Percentiles rank a stretch among this genome's conserved stretches.
Evolutionary conservation across 2,888 invertebrate genomes (phyloP).

Genomic region (Trichacis sp.): DNA sequence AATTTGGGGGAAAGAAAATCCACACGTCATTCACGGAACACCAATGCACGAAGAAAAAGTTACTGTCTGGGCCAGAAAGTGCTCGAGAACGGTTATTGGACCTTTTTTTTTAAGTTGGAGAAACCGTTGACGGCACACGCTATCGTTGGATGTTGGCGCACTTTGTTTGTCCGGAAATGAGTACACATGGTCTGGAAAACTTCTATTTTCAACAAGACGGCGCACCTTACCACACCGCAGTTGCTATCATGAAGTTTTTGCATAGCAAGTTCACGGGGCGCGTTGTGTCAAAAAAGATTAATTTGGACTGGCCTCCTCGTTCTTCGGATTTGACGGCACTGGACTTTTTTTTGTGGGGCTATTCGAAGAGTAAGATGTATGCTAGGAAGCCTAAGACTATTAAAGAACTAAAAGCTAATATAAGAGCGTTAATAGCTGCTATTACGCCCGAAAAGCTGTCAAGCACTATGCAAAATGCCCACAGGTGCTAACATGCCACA

Average conservation of each 20-base stretch:
- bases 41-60: constrained; percentile 44
- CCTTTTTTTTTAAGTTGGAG: constrained; percentile 50
- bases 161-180: constrained; percentile 16
- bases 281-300: constrained; percentile 11
- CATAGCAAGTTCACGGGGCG: constrained; percentile 7
- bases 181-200: background rate
- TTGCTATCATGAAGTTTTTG: constrained; percentile 10
- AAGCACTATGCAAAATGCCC: too few relatives aligned
- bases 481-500: too few relatives aligned
- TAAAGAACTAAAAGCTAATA: too few relatives aligned
- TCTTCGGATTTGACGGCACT: constrained; percentile 22
- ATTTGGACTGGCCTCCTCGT: constrained; percentile 20
- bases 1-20: constrained; percentile 40
- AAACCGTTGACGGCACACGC: too few relatives aligned
- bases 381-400: too few relatives aligned
- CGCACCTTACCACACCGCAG: constrained; percentile 5
- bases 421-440: too few relatives aligned
- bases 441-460: too few relatives aligned
- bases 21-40: constrained; percentile 14
- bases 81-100: constrained; percentile 30
- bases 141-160: constrained; percentile 49
- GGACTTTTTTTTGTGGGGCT: too few relatives aligned
- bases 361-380: too few relatives aligned
- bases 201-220: constrained; percentile 13
- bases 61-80: constrained; percentile 46